Evolutionary conservation across 2,888 invertebrate genomes (phyloP).

Genomic region (Noctua janthina): DNA sequence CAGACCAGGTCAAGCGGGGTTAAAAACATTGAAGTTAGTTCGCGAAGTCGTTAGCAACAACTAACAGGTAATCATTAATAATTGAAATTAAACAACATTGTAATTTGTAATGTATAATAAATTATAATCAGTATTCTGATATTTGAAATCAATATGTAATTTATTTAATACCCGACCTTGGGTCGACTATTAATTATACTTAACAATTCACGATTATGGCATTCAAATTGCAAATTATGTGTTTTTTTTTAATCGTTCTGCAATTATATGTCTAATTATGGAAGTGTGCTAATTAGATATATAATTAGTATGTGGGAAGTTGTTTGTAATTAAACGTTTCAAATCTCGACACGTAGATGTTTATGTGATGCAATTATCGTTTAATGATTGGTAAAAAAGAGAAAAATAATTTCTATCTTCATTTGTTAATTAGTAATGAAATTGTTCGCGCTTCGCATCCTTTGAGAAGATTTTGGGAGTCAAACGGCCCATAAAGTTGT

Average conservation of each 20-base stretch:
- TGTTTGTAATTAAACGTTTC: constrained; percentile 64
- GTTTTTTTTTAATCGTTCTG: constrained; percentile 74
- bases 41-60: constrained; percentile 37
- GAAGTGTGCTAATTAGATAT: constrained; percentile 77
- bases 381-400: constrained; percentile 51
- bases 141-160: constrained; percentile 80
- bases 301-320: constrained; percentile 72
- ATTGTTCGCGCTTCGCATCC: constrained; percentile 33
- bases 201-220: constrained; percentile 83
- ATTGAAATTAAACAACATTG: constrained; percentile 58
- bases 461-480: constrained; percentile 16
- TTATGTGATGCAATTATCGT: constrained; percentile 57
- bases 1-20: constrained; percentile 17
- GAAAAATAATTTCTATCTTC: constrained; percentile 39
- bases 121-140: constrained; percentile 68
- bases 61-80: constrained; percentile 54
- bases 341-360: constrained; percentile 54
- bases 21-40: constrained; percentile 23
- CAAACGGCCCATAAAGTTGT: constrained; percentile 20
- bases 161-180: constrained; percentile 79
- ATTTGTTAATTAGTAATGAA: constrained; percentile 40
- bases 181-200: constrained; percentile 75
- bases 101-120: constrained; percentile 70
- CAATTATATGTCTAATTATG: constrained; percentile 77
- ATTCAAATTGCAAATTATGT: constrained; percentile 81